Percentiles rank a stretch among this genome's conserved stretches.
These are phyloP conservation scores for Drosophila simulans DNA, from an alignment of 1,140 invertebrate genomes.

Conservation along the genomic window DNA sequence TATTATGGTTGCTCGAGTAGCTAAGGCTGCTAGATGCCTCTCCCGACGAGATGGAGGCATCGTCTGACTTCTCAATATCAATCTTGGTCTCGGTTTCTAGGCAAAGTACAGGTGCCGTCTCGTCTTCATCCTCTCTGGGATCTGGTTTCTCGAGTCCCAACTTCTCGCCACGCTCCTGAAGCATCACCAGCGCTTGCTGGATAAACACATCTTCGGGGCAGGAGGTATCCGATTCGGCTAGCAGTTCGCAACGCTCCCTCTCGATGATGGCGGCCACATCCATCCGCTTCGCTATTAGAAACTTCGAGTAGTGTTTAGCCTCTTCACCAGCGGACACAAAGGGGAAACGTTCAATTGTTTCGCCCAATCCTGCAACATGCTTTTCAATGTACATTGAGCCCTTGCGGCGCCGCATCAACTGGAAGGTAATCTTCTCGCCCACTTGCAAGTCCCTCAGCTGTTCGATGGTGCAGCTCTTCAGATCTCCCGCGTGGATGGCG, in stretches of 20 bases:
- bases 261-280: conserved; percentile 90
- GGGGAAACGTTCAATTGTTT: conserved; percentile 57
- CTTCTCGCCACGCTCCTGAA: conserved; percentile 84
- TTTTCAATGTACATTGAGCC: conserved; percentile 91
- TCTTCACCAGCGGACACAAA: conserved; percentile 81
- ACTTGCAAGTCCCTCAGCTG: conserved; percentile 86
- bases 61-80: conserved; percentile 54
- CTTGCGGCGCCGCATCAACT: conserved; percentile 93
- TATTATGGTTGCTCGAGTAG: conserved; percentile 77
- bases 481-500: conserved; percentile 86
- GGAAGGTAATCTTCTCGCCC: conserved; percentile 91
- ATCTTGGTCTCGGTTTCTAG: conserved; percentile 22
- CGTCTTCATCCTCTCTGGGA: conserved; percentile 30
- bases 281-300: conserved; percentile 89
- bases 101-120: not conserved
- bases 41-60: conserved; percentile 59
- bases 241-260: conserved; percentile 89
- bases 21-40: conserved; percentile 39
- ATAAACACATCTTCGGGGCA: conserved; percentile 94
- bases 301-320: conserved; percentile 89
- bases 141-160: conserved; percentile 43
- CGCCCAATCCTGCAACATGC: conserved; percentile 13
- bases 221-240: conserved; percentile 88
- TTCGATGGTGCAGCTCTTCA: conserved; percentile 85
- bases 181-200: conserved; percentile 90